phyloP scores from a whole-genome alignment of 2,113 vertebrate species.

The Sylvia atricapilla region DNA sequence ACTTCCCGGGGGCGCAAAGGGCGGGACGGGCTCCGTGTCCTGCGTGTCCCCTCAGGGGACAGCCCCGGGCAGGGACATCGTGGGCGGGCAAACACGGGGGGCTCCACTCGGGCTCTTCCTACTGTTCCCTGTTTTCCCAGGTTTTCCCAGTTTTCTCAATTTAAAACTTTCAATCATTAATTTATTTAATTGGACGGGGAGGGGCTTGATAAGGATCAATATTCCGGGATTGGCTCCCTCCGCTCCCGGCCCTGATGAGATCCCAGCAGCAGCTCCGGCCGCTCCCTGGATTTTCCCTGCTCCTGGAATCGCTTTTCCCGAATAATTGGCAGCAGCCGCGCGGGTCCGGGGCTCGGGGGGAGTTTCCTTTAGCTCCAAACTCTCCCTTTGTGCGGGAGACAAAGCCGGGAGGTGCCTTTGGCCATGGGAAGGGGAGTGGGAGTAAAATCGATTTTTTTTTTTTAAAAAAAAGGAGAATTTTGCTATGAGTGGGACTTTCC shows the following conservation, averaged over 20 bases:
- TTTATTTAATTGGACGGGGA: neutral
- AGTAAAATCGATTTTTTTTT: neutral
- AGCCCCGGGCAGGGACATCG: neutral
- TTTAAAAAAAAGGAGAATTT: neutral
- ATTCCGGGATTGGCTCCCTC: too few species aligned
- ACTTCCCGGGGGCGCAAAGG: neutral
- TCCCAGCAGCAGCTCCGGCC: too few species aligned
- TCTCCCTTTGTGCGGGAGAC: neutral
- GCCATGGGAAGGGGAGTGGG: neutral
- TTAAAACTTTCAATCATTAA: neutral
- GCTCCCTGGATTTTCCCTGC: too few species aligned
- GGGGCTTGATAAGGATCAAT: too few species aligned
- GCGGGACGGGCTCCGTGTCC: neutral
- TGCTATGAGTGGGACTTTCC: neutral
- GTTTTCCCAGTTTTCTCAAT: too few species aligned
- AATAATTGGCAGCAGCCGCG: neutral
- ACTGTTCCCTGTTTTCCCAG: neutral
- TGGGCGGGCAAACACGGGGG: too few species aligned
- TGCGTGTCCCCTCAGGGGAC: neutral
- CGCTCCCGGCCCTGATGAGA: too few species aligned
- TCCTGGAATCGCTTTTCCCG: neutral
- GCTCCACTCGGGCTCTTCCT: neutral
- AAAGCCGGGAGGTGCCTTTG: neutral
- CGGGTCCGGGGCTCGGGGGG: too few species aligned
- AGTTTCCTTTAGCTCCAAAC: neutral